A percentile compares a stretch with the other conserved stretches of the same genome.
These are phyloP conservation scores for Mayetiola destructor DNA, from an alignment of 2,888 invertebrate genomes.

Conservation along the genomic window DNA sequence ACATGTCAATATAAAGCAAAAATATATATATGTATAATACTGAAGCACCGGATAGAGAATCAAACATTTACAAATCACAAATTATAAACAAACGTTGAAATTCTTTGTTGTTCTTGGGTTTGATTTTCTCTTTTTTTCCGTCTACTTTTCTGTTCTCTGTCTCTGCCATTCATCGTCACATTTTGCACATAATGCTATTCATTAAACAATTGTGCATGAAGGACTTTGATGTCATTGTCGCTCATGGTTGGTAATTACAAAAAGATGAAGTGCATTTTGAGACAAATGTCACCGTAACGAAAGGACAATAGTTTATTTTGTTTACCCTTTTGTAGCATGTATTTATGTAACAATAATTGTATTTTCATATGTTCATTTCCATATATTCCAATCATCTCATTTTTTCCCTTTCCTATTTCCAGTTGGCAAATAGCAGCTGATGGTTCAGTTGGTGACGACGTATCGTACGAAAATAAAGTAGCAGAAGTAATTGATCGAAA, in stretches of 20 bases:
- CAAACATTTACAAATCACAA: too few relatives aligned
- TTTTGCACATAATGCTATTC: too few relatives aligned
- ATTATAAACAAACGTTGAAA: constrained; percentile 8
- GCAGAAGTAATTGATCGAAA: too few relatives aligned
- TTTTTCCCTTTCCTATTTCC: neutral
- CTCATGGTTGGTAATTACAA: constrained; percentile 5
- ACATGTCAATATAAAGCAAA: neutral
- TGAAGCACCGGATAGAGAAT: too few relatives aligned
- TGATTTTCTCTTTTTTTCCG: neutral
- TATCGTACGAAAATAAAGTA: too few relatives aligned
- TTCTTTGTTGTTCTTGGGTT: constrained; percentile 8
- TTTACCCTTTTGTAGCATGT: neutral
- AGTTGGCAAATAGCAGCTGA: too few relatives aligned
- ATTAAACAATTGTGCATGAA: too few relatives aligned
- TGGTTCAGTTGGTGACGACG: too few relatives aligned
- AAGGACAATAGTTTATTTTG: neutral
- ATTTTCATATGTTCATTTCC: too few relatives aligned
- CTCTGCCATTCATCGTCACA: too few relatives aligned
- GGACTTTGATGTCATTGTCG: constrained; percentile 6
- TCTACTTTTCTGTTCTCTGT: neutral
- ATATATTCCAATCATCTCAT: too few relatives aligned
- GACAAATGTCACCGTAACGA: neutral
- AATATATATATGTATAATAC: neutral
- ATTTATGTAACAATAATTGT: neutral
- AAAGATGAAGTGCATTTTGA: constrained; percentile 2